These are phyloP conservation scores for Anagyrus pseudococci DNA, from an alignment of 2,888 invertebrate species.

Conservation along the genomic window DNA sequence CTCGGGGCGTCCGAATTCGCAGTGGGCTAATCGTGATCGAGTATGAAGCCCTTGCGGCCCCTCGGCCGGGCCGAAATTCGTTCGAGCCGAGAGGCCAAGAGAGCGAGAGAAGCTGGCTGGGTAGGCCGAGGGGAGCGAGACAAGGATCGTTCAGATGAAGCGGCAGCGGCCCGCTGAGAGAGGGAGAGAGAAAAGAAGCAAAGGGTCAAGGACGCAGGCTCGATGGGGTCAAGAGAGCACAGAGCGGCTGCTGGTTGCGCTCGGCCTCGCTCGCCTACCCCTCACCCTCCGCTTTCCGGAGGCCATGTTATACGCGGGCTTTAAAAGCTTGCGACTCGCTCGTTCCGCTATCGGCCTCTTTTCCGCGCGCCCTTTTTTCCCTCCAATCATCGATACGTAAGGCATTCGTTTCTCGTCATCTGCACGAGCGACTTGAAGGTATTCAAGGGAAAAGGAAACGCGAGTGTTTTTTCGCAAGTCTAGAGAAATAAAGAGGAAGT, in stretches of 20 bases:
- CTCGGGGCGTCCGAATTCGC: not conserved
- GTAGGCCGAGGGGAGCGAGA: not conserved
- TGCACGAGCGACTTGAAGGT: too few relatives aligned
- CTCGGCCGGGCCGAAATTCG: not conserved
- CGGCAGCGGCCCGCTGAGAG: not conserved
- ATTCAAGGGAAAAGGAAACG: too few relatives aligned
- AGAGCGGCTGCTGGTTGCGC: slow-evolving; percentile 5
- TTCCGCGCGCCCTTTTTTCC: not conserved
- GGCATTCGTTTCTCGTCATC: too few relatives aligned
- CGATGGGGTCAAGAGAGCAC: slow-evolving; percentile 37
- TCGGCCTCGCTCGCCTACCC: too few relatives aligned
- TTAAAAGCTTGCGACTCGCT: too few relatives aligned
- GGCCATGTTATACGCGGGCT: not conserved
- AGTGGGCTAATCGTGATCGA: not conserved
- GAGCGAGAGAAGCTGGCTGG: too few relatives aligned
- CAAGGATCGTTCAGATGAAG: too few relatives aligned
- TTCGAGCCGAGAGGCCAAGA: not conserved
- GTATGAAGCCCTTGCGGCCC: not conserved
- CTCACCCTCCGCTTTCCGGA: too few relatives aligned
- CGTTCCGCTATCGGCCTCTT: not conserved
- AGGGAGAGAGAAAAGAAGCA: slow-evolving; percentile 8
- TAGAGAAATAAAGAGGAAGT: too few relatives aligned
- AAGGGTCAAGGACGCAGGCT: slow-evolving; percentile 36
- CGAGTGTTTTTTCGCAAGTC: too few relatives aligned
- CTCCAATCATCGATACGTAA: not conserved